Base-by-base conservation (phyloP, 2,888 invertebrate genomes). In the Leucophenga montana region DNA sequence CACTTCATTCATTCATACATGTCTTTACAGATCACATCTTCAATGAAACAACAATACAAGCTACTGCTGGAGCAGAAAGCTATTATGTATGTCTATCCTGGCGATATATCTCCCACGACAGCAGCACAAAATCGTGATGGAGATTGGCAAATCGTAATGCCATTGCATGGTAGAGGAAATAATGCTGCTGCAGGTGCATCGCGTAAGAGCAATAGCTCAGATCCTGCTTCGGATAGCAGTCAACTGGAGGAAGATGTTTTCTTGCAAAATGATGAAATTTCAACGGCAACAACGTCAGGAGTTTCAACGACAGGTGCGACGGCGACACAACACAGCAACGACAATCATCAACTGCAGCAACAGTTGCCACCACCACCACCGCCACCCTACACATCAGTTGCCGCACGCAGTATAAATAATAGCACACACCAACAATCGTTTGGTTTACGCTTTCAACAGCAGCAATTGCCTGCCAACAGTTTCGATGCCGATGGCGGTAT, bases 11-110 rank as follows among this genome's bases (percentile, higher is more conserved):
- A n/a, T 54, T 11, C 5, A 44, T 11, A 18, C n/a, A 66, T 14
- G 16, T 14, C 27, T 31, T 61, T 27, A 33, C 82, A 96, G 92
- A 94, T 97, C 81, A 94, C 94, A 9, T 92, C 92, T 68, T 91
- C 91, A 46, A 91, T 92, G 75, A 92, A 92, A 48, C 92, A 94
- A 74, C 96, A 97, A 85, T 96, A 95, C 93, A 93, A 95, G 77
- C 89, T 97, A 70, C 89, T 96, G 39, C 89, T 97, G 68, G 96
- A 97, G 86, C 94, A 95, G 83, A 92, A 93, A 77, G 92, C 93
- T 1, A 92, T 91, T 75, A 92, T 92, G 66, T 95, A 94, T 85
- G 92, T 92, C 66, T 95, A 94, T 92, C 92, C 92, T 0, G 88
- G 88, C 0, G 89, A 89, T 66, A 85, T 85, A 64, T 88, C 89